Conservation (phyloP, 2,888 invertebrate genomes). For the Ferdinandea cuprea region DNA sequence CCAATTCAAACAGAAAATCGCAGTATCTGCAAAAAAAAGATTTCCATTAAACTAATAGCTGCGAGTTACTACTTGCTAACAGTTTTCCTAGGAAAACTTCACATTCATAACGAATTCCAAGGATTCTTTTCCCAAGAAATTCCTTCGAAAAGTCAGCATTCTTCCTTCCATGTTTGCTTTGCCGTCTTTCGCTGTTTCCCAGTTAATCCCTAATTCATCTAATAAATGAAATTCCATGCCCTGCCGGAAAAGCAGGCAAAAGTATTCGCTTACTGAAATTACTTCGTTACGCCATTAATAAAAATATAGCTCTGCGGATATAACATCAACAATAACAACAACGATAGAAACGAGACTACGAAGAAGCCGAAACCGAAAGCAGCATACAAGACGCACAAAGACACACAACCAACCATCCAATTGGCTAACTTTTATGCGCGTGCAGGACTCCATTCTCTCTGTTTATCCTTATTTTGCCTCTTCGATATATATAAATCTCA, state of each 20-base stretch:
- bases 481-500: slow-evolving; percentile 66
- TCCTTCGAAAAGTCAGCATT: slow-evolving; percentile 35
- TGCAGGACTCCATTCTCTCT: slow-evolving; percentile 62
- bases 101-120: slow-evolving; percentile 56
- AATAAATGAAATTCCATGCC: slow-evolving; percentile 77
- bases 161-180: background rate
- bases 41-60: slow-evolving; percentile 45
- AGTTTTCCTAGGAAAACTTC: slow-evolving; percentile 52
- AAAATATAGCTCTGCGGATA: slow-evolving; percentile 66
- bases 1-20: background rate
- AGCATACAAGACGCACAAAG: slow-evolving; percentile 53
- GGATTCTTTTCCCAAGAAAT: slow-evolving; percentile 34
- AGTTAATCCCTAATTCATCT: slow-evolving; percentile 77
- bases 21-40: slow-evolving; percentile 2
- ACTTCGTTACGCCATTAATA: slow-evolving; percentile 76
- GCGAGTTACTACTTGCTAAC: slow-evolving; percentile 10
- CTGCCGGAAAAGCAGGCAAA: slow-evolving; percentile 56
- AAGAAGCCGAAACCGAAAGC: slow-evolving; percentile 1
- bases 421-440: slow-evolving; percentile 74
- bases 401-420: slow-evolving; percentile 70
- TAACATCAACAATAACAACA: slow-evolving; percentile 13
- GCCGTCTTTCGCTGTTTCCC: slow-evolving; percentile 27
- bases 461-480: slow-evolving; percentile 63
- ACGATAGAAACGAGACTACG: too few species aligned
- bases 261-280: slow-evolving; percentile 76